Percentiles rank a stretch among this genome's conserved stretches.
phyloP scores from a whole-genome alignment of 2,113 vertebrate species.

The Xenopus laevis region DNA sequence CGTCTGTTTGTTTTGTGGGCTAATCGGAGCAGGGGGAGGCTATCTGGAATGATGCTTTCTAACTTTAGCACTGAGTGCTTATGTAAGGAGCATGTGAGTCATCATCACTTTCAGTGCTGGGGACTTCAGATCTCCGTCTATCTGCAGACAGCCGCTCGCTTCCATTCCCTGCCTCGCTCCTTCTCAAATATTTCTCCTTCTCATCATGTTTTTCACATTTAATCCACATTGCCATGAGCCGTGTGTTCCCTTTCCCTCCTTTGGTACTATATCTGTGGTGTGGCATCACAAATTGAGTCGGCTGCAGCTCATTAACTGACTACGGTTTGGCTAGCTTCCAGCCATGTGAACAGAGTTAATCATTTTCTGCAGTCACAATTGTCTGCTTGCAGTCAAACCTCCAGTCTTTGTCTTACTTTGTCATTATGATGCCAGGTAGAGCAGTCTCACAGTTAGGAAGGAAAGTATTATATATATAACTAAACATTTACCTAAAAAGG shows the following conservation, averaged over 20 bases:
- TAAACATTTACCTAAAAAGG: no score
- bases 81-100: constrained; percentile 37
- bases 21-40: constrained; percentile 22
- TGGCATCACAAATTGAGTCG: background rate
- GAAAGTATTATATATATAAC: no score
- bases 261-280: background rate
- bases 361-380: background rate
- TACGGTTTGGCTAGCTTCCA: background rate
- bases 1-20: constrained; percentile 10
- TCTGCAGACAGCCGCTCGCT: constrained; percentile 21
- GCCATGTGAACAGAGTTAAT: background rate
- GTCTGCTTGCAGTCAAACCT: background rate
- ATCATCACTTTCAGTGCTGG: constrained; percentile 11
- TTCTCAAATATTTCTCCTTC: background rate
- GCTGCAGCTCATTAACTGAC: background rate
- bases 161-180: constrained; percentile 1
- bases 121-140: constrained; percentile 26
- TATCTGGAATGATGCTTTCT: constrained; percentile 37
- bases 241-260: background rate
- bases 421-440: no score
- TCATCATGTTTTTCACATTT: background rate
- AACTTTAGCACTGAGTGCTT: constrained; percentile 37
- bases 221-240: background rate
- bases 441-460: no score
- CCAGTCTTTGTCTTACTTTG: background rate